Evolutionary conservation across 2,888 invertebrate genomes (phyloP).

Genomic region (Alloscopus bannaensis): DNA sequence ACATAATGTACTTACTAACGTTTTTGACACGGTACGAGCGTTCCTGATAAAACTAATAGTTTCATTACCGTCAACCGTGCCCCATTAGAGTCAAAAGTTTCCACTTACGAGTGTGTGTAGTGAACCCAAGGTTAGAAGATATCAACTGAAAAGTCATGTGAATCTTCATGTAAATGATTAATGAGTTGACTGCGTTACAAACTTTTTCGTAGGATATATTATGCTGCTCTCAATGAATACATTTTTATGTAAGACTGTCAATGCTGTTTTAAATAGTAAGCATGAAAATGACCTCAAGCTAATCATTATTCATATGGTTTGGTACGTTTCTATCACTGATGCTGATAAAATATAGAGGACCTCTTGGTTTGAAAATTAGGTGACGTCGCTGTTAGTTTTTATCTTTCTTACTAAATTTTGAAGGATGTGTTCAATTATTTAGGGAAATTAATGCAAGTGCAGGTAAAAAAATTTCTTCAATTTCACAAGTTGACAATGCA

Average conservation of each 20-base stretch:
- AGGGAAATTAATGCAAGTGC: too few species aligned
- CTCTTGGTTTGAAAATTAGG: constrained; percentile 17
- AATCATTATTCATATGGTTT: constrained; percentile 13
- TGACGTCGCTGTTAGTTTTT: too few species aligned
- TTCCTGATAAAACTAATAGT: constrained; percentile 31
- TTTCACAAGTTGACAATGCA: too few species aligned
- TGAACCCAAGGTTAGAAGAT: constrained; percentile 56
- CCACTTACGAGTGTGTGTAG: constrained; percentile 37
- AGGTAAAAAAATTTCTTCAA: too few species aligned
- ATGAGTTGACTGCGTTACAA: constrained; percentile 38
- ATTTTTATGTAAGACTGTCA: too few species aligned
- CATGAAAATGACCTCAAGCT: constrained; percentile 28
- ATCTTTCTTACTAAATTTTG: too few species aligned
- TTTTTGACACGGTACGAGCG: constrained; percentile 35
- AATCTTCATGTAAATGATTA: constrained; percentile 49
- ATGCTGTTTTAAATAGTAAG: too few species aligned
- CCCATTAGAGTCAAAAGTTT: constrained; percentile 36
- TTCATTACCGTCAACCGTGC: constrained; percentile 41
- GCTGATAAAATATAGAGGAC: constrained; percentile 24
- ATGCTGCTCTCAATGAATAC: constrained; percentile 19
- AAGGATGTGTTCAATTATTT: too few species aligned
- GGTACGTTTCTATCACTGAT: background rate
- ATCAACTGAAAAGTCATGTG: constrained; percentile 41
- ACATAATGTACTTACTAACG: constrained; percentile 28
- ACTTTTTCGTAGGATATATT: constrained; percentile 10